phyloP scores from a whole-genome alignment of 2,888 invertebrate genomes.

The Lycophotia porphyrea region DNA sequence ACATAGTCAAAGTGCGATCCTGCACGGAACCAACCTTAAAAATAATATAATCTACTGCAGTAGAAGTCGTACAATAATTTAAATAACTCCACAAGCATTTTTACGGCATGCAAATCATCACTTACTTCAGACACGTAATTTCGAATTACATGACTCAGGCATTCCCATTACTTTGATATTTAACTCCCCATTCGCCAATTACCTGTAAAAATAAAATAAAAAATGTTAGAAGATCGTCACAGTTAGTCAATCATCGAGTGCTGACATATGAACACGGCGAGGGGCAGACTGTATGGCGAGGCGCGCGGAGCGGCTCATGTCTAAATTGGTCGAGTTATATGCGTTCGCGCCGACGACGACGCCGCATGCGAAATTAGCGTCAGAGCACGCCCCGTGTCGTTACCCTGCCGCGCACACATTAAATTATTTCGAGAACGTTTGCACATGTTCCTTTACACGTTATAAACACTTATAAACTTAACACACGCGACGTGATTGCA shows the following conservation, averaged over 20 bases:
- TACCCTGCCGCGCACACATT: conserved; percentile 72
- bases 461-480: conserved; percentile 70
- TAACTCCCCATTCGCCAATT: conserved; percentile 53
- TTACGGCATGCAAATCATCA: conserved; percentile 38
- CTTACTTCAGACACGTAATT: conserved; percentile 49
- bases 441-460: conserved; percentile 76
- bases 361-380: conserved; percentile 70
- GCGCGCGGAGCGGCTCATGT: conserved; percentile 70
- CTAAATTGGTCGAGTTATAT: conserved; percentile 77
- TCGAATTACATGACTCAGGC: conserved; percentile 9
- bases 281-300: conserved; percentile 81
- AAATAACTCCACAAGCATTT: conserved; percentile 14
- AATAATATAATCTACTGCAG: conserved; percentile 6
- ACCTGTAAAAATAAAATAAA: conserved; percentile 70
- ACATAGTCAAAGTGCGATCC: not conserved
- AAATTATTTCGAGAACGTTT: conserved; percentile 80
- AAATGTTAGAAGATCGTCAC: conserved; percentile 35
- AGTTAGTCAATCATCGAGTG: conserved; percentile 50
- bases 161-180: conserved; percentile 16
- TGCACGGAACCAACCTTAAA: not conserved
- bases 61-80: conserved; percentile 7
- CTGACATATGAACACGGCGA: conserved; percentile 56
- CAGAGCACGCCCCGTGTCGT: conserved; percentile 67
- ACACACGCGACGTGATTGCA: conserved; percentile 67
- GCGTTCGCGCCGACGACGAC: conserved; percentile 64